Base-by-base conservation (phyloP, 2,888 invertebrate species). In the Muschampia staudingeri region DNA sequence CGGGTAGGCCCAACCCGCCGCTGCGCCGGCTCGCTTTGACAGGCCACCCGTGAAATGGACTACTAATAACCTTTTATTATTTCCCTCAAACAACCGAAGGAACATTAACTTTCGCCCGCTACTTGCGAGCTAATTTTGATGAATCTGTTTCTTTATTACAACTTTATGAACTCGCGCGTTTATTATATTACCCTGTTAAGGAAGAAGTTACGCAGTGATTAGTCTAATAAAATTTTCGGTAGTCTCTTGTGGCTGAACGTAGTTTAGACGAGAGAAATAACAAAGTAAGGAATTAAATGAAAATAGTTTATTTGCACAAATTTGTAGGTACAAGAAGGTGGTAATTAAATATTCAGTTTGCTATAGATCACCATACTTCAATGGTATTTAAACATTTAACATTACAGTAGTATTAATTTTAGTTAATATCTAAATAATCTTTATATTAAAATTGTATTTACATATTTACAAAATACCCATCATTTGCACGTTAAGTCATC, bases 41-140 rank as follows among this genome's bases (percentile, higher is more conserved):
- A 86, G 86, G 84, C 84, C 85, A 87, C 83, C 88, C 89, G 89
- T 89, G 88, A 88, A 90, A 87, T 87, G 86, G 83, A 82, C 84
- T 82, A 84, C 87, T 86, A 88, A 88, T 88, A 87, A 82, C 86
- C 82, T 84, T 87, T 83, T 85, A 85, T 86, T 84, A 85, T 87
- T 84, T 78, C 75, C 61, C 77, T 78, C 73, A 78, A 77, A 79
- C 79, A 80, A 84, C 84, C 78, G 75, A 82, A 78, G 69, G 78
- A 69, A 80, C 76, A 78, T 82, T 73, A 81, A 79, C 75, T 81
- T 79, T 72, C 56, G 44, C 40, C 78, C 78, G 65, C 76, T 44
- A 42, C 65, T 80, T 80, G 70, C 79, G 71, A 75, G 83, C 73
- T 85, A 85, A 87, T 87, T 86, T 84, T 86, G 85, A 85, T 85